Conservation (phyloP, 2,888 invertebrate species). For the Linnaemya vulpina region DNA sequence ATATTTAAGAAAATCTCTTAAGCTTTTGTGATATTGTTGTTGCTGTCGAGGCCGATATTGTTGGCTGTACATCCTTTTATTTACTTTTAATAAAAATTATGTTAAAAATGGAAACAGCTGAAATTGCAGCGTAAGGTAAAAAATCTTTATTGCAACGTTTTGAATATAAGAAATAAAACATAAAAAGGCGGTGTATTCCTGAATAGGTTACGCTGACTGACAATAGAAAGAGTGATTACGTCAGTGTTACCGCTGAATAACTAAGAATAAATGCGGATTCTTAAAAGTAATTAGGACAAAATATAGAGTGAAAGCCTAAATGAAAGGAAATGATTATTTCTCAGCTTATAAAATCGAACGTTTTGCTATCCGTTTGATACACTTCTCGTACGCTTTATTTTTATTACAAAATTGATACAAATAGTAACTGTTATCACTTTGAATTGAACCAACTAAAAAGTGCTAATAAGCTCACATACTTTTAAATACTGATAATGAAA, state of each 20-base stretch:
- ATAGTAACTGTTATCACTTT: no score
- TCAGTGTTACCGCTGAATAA: neutral
- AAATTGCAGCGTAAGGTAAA: constrained; percentile 15
- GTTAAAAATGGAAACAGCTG: constrained; percentile 25
- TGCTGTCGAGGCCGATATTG: constrained; percentile 22
- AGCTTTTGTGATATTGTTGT: constrained; percentile 28
- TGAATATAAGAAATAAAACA: constrained; percentile 3
- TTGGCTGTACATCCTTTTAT: constrained; percentile 45
- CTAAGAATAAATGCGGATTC: no score
- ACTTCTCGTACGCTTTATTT: no score
- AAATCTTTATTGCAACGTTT: constrained; percentile 7
- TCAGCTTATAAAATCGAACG: no score
- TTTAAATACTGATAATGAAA: no score
- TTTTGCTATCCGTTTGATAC: no score
- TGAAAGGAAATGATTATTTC: no score
- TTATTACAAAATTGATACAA: no score
- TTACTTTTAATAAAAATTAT: constrained; percentile 52
- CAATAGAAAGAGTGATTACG: constrained; percentile 11
- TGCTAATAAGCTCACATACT: no score
- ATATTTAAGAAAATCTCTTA: constrained; percentile 42
- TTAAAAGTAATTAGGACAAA: no score
- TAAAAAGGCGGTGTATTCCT: constrained; percentile 6
- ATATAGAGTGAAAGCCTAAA: no score
- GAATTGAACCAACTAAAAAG: no score
- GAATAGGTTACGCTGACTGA: neutral